Percentiles rank a stretch among this genome's conserved stretches.
phyloP scores from a whole-genome alignment of 2,797 vertebrate genomes.

The Melanogrammus aeglefinus region DNA sequence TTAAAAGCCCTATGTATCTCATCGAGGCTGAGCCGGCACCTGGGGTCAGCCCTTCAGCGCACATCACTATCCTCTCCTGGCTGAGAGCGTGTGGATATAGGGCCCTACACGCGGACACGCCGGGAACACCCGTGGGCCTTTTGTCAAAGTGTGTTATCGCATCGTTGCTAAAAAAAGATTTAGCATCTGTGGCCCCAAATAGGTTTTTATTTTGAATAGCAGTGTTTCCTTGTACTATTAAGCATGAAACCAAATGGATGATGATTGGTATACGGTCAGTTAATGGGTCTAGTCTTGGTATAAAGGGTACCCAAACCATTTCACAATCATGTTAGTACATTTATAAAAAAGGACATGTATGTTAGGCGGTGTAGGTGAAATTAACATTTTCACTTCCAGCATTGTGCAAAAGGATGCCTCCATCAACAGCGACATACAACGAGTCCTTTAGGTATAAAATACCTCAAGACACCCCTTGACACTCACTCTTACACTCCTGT shows the following conservation, averaged over 20 bases:
- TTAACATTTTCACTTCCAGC: neutral
- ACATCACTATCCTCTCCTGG: constrained; percentile 15
- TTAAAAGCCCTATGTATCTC: constrained; percentile 27
- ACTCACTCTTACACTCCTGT: neutral
- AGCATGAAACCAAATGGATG: neutral
- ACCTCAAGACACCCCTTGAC: neutral
- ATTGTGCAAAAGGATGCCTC: neutral
- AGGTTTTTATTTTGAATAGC: neutral
- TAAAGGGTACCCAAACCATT: neutral
- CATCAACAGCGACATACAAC: neutral
- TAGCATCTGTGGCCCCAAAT: neutral
- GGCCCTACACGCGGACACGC: neutral
- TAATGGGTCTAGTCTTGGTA: neutral
- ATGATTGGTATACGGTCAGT: neutral
- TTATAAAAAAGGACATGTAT: neutral
- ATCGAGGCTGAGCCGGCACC: constrained; percentile 23
- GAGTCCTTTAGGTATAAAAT: neutral
- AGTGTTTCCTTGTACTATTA: neutral
- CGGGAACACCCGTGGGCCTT: neutral
- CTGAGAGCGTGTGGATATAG: neutral
- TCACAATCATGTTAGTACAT: neutral
- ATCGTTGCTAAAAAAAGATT: neutral
- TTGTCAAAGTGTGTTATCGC: neutral
- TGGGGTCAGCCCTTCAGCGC: constrained; percentile 27
- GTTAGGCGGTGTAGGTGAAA: neutral